Base-by-base conservation (phyloP, 2,797 vertebrate genomes). In the Salmo trutta region DNA sequence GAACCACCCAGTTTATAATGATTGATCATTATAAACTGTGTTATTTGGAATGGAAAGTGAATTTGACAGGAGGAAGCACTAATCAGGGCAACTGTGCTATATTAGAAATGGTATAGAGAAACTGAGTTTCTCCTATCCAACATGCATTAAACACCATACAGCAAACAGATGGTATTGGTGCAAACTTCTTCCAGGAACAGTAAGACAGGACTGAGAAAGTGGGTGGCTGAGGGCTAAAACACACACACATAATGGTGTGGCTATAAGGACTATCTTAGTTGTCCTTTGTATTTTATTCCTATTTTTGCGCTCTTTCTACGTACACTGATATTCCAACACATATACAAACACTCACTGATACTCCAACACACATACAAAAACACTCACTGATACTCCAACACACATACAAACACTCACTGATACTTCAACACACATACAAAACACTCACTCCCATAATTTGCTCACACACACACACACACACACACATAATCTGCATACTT, bases 151-250 rank as follows among this genome's bases (percentile, higher is more conserved):
- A 19, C 3, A 71, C 33, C 12, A 47, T 52, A 76, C n/a, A 62
- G 52, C 66, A 64, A 36, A 71, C 69, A 77, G 68, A 77, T 59
- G 75, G 66, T 33, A 41, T 71, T 27, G 69, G 68, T 54, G 53
- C 21, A 19, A 54, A 19, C 16, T 54, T 54, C 2, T 54, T 33
- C 33, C 33, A 33, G 33, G 17, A 19, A 56, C 54, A 56, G 17
- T 5, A 56, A 54, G 2, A 10, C 16, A 15, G 6, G 4, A 19
- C 15, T 47, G 27, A 21, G 65, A 47, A 70, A 29, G 21, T 54
- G 47, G 54, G 64, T 65, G 27, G 66, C 74, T 68, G 64, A 17
- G 41, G 59, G 33, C 31, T 27, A 33, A 17, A 5, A 67, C 65
- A 68, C 73, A 80, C 79, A 74, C 56, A 68, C 52, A 33, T 33